Evolutionary conservation across 1,140 invertebrate species (phyloP).

Genomic region (Mya arenaria): DNA sequence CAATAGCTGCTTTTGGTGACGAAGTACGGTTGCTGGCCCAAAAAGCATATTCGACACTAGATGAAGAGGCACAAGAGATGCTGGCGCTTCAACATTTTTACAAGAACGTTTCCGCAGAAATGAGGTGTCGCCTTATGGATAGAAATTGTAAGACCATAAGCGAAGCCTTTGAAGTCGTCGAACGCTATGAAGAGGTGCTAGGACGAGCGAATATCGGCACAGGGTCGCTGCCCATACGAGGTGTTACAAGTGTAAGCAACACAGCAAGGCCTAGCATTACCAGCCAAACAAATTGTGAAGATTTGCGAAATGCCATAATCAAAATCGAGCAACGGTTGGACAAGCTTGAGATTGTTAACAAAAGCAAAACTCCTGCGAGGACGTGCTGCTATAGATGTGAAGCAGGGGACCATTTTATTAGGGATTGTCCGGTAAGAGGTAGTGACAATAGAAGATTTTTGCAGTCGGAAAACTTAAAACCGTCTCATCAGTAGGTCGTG

Average conservation of each 20-base stretch:
- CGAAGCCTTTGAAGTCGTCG: slow-evolving; percentile 24
- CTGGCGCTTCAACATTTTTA: slow-evolving; percentile 21
- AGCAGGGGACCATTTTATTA: neutral
- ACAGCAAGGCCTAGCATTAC: neutral
- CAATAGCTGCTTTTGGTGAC: slow-evolving; percentile 16
- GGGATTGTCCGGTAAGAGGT: slow-evolving; percentile 7
- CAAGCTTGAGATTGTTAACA: neutral
- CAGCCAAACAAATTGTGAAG: neutral
- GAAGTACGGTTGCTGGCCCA: slow-evolving; percentile 25
- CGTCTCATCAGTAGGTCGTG: slow-evolving; percentile 2
- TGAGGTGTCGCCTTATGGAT: slow-evolving; percentile 34
- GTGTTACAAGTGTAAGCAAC: slow-evolving; percentile 60
- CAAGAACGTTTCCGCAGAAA: neutral
- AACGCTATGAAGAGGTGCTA: slow-evolving; percentile 37
- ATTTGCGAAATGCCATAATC: neutral
- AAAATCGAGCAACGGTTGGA: neutral
- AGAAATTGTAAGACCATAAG: slow-evolving; percentile 8
- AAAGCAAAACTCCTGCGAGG: neutral
- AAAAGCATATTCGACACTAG: slow-evolving; percentile 28
- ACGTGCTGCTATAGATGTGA: slow-evolving; percentile 5
- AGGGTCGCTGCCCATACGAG: slow-evolving; percentile 76
- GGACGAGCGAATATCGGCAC: neutral
- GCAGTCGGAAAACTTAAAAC: neutral
- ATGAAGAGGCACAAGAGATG: slow-evolving; percentile 16
- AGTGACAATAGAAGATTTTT: neutral